Evolutionary conservation across 2,113 vertebrate species (phyloP).

Genomic region (Pipa parva): DNA sequence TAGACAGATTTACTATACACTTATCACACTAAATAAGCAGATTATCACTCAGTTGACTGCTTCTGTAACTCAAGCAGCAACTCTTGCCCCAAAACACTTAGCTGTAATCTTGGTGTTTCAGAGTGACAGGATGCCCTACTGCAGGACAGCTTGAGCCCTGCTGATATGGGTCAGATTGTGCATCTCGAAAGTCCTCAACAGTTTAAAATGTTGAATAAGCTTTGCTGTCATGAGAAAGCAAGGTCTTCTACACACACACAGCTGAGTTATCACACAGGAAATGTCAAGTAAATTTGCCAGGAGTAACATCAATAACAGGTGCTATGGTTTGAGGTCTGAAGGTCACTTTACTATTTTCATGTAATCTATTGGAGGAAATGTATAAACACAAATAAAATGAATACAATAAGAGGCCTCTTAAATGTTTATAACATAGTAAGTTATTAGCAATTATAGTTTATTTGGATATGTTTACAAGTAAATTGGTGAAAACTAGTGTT

Average conservation of each 20-base stretch:
- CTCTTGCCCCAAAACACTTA: constrained; percentile 42
- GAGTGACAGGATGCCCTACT: constrained; percentile 34
- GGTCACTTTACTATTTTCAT: background rate
- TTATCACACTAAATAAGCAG: constrained; percentile 63
- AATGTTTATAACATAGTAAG: too few relatives aligned
- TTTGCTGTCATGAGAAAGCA: constrained; percentile 14
- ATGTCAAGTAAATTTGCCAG: constrained; percentile 22
- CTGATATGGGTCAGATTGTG: constrained; percentile 44
- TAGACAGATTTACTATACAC: constrained; percentile 60
- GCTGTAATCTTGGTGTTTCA: constrained; percentile 43
- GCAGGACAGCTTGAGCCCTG: constrained; percentile 14
- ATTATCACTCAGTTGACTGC: constrained; percentile 58
- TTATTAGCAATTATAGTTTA: too few relatives aligned
- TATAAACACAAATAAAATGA: too few relatives aligned
- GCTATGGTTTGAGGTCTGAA: background rate
- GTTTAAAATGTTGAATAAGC: constrained; percentile 39
- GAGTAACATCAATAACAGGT: constrained; percentile 7
- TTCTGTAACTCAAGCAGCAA: constrained; percentile 43
- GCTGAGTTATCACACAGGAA: constrained; percentile 20
- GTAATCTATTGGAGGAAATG: background rate
- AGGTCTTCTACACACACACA: too few relatives aligned
- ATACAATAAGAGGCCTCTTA: too few relatives aligned
- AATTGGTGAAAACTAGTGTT: too few relatives aligned
- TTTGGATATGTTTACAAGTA: too few relatives aligned
- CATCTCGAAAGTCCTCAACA: constrained; percentile 38